Percentiles rank a stretch among this genome's conserved stretches.
These are phyloP conservation scores for Pluvialis apricaria DNA, from an alignment of 2,113 vertebrate genomes.

Conservation along the genomic window DNA sequence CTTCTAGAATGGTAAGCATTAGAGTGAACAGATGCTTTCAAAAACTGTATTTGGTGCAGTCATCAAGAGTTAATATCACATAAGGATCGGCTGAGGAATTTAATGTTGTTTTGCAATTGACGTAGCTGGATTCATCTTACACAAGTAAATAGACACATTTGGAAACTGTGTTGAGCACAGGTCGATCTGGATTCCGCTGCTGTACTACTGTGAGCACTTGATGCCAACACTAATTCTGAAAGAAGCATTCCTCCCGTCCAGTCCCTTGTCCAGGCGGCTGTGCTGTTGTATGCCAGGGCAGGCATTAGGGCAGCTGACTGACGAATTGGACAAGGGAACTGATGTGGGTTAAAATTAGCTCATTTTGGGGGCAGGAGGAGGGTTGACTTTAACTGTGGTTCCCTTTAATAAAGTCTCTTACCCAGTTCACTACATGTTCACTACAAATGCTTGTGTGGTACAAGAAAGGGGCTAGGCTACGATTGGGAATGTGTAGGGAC, in stretches of 20 bases:
- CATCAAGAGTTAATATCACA: background rate
- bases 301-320: background rate
- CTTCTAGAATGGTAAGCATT: background rate
- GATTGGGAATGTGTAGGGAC: accelerated
- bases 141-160: background rate
- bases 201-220: accelerated
- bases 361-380: background rate
- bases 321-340: background rate
- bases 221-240: background rate
- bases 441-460: background rate
- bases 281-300: background rate
- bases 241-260: background rate
- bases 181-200: background rate
- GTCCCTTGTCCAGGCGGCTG: background rate
- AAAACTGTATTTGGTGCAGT: background rate
- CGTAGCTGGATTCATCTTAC: background rate
- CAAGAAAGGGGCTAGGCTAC: background rate
- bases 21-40: background rate
- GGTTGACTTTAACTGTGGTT: background rate
- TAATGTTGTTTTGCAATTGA: background rate
- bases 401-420: background rate
- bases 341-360: background rate
- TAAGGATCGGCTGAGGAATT: background rate
- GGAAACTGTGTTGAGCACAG: background rate
- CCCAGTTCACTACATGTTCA: background rate